phyloP scores from a whole-genome alignment of 2,888 invertebrate species.

The Heliconius ethilla region DNA sequence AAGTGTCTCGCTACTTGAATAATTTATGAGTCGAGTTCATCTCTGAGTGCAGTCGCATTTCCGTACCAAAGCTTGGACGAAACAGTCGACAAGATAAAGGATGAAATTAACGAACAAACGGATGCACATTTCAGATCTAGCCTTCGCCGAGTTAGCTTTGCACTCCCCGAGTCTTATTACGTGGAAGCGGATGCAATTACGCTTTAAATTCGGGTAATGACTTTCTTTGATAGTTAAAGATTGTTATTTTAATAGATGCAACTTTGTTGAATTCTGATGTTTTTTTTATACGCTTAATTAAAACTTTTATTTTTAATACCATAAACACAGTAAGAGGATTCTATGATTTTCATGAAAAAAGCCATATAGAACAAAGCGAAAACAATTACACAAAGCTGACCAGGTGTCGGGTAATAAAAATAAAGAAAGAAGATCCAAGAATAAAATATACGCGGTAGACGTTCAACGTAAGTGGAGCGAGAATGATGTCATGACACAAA shows the following conservation, averaged over 20 bases:
- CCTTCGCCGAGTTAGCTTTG: conserved; percentile 40
- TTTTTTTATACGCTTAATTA: too few relatives aligned
- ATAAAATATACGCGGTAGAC: conserved; percentile 24
- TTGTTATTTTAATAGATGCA: conserved; percentile 15
- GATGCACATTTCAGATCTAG: conserved; percentile 48
- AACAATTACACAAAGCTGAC: not conserved
- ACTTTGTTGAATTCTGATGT: not conserved
- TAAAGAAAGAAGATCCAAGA: not conserved
- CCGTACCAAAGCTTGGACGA: conserved; percentile 64
- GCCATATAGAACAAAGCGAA: not conserved
- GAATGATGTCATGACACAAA: conserved; percentile 53
- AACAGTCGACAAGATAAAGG: conserved; percentile 56
- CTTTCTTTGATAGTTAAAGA: conserved; percentile 28
- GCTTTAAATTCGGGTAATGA: conserved; percentile 28
- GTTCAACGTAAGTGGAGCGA: conserved; percentile 32
- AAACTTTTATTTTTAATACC: too few relatives aligned
- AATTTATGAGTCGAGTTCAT: conserved; percentile 77
- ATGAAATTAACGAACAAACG: conserved; percentile 51
- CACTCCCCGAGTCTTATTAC: conserved; percentile 39
- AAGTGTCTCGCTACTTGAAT: conserved; percentile 79
- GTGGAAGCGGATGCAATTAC: conserved; percentile 30
- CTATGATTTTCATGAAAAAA: too few relatives aligned
- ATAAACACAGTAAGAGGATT: too few relatives aligned
- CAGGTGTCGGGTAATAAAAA: conserved; percentile 12
- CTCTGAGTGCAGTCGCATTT: conserved; percentile 72